Percentiles rank a stretch among this genome's conserved stretches.
phyloP scores from a whole-genome alignment of 2,113 vertebrate species.

The Dipodomys merriami region DNA sequence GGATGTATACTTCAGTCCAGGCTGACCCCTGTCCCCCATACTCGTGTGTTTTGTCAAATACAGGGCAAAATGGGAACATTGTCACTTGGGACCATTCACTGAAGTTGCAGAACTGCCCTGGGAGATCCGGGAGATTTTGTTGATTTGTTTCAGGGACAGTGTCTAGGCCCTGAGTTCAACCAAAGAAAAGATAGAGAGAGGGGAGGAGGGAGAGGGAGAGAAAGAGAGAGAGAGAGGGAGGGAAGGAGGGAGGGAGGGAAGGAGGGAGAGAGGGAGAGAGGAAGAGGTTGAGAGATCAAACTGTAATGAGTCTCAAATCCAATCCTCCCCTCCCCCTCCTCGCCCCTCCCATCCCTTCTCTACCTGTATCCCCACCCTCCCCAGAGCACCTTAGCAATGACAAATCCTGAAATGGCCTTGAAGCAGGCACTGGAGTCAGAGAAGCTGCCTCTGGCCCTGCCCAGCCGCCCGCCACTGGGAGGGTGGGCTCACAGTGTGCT shows the following conservation, averaged over 20 bases:
- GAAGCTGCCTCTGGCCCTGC: background rate
- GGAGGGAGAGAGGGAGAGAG: no score
- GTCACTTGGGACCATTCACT: background rate
- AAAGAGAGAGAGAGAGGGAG: no score
- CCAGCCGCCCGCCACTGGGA: no score
- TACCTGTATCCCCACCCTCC: background rate
- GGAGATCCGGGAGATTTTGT: background rate
- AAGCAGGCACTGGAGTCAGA: background rate
- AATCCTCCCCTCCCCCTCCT: no score
- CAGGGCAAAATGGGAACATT: background rate
- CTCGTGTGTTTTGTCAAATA: slow-evolving; percentile 10
- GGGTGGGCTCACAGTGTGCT: background rate
- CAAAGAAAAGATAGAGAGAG: no score
- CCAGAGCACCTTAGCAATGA: background rate
- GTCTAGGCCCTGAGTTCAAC: no score
- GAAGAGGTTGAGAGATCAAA: no score
- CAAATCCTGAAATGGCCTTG: slow-evolving; percentile 44
- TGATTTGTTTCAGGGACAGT: slow-evolving; percentile 10
- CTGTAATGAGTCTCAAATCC: slow-evolving; percentile 23
- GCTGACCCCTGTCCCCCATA: background rate
- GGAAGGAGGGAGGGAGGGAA: no score
- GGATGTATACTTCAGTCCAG: background rate
- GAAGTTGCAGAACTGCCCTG: background rate
- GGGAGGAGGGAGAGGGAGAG: no score
- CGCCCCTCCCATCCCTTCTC: no score